Conservation (phyloP, 1,140 invertebrate genomes). For the Heliconius hermathena region DNA sequence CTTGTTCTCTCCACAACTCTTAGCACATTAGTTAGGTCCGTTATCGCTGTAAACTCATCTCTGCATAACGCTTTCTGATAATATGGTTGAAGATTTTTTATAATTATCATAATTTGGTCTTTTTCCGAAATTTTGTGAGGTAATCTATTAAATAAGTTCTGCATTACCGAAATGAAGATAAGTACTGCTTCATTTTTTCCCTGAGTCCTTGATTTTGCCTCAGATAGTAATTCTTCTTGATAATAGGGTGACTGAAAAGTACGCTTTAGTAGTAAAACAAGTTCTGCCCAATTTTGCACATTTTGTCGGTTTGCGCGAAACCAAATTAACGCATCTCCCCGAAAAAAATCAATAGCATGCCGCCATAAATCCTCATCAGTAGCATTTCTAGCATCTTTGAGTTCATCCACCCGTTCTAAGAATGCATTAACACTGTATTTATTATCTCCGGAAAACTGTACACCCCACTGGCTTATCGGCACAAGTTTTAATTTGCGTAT, state of each 20-base stretch:
- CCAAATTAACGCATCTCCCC: conserved; percentile 50
- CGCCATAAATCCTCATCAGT: too few species aligned
- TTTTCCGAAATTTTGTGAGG: conserved; percentile 41
- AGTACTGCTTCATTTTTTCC: conserved; percentile 46
- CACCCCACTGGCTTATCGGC: conserved; percentile 41
- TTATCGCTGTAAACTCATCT: conserved; percentile 39
- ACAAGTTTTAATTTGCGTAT: conserved; percentile 36
- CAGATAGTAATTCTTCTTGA: conserved; percentile 51
- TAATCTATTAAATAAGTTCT: conserved; percentile 56
- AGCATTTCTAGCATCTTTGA: conserved; percentile 47
- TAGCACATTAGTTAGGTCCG: conserved; percentile 37
- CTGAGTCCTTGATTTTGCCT: conserved; percentile 52
- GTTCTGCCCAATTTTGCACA: conserved; percentile 35
- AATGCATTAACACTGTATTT: conserved; percentile 47
- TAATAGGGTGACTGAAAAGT: conserved; percentile 47
- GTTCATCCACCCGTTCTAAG: conserved; percentile 47
- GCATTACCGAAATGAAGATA: conserved; percentile 51
- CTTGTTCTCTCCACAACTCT: conserved; percentile 43
- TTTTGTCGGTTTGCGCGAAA: conserved; percentile 45
- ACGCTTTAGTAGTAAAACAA: conserved; percentile 34
- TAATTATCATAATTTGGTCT: conserved; percentile 46
- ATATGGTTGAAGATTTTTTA: conserved; percentile 53
- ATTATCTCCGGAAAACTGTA: conserved; percentile 46
- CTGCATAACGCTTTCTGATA: conserved; percentile 48
- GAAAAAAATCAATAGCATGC: conserved; percentile 48